Conservation (phyloP, 2,113 vertebrate species). For the Andinoacara biseriatus region DNA sequence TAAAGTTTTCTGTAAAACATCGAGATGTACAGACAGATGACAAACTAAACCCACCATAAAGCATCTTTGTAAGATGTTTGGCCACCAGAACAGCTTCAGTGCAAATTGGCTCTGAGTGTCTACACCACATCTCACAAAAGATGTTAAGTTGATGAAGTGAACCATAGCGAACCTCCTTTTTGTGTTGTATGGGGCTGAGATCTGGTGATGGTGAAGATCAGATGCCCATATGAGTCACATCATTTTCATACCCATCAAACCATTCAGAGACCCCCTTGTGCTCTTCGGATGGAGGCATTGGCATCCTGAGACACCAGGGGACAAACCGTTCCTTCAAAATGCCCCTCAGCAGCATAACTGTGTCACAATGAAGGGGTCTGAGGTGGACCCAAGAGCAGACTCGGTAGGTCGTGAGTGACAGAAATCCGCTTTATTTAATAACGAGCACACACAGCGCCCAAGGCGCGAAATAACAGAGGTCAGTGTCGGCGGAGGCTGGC, state of each 20-base stretch:
- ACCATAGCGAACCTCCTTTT: neutral
- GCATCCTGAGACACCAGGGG: neutral
- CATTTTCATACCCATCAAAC: neutral
- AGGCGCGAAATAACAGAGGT: no score
- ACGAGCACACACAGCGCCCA: no score
- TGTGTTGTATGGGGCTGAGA: neutral
- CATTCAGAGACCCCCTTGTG: neutral
- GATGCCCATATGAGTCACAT: neutral
- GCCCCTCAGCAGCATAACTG: neutral
- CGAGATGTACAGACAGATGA: neutral
- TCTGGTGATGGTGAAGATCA: neutral
- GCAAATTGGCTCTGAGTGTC: neutral
- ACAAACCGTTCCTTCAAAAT: neutral
- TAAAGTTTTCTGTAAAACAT: constrained; percentile 67
- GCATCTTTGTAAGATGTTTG: neutral
- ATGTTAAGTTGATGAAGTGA: neutral
- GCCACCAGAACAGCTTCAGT: neutral
- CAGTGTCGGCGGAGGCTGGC: no score
- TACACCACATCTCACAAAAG: neutral
- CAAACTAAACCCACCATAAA: neutral
- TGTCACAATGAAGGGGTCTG: no score
- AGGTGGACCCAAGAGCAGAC: no score
- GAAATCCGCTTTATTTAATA: no score
- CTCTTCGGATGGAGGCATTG: neutral
- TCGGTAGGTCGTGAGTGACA: no score